Evolutionary conservation across 2,888 invertebrate genomes (phyloP).

Genomic region (Cylindroiulus punctatus): DNA sequence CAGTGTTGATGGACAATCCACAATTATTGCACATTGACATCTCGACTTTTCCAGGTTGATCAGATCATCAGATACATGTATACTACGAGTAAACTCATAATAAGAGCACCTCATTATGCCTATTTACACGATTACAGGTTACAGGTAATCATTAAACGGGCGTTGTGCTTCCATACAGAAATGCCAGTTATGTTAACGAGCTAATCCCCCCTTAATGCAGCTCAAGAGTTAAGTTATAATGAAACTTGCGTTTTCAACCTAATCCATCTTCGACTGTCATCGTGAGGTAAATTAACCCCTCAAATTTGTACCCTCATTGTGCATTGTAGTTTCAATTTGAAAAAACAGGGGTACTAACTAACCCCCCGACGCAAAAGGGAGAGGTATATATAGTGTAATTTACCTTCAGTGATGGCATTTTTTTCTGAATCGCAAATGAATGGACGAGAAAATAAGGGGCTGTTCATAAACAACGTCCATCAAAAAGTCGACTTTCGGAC

Average conservation of each 20-base stretch:
- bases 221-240: not conserved
- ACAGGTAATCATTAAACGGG: not conserved
- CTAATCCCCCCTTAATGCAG: not conserved
- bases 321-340: not conserved
- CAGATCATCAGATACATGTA: not conserved
- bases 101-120: not conserved
- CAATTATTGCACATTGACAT: too few species aligned
- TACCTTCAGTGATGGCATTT: not conserved
- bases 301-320: not conserved
- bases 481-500: too few species aligned
- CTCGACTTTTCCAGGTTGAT: too few species aligned
- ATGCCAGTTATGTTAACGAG: conserved; percentile 1
- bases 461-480: too few species aligned
- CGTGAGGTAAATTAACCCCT: conserved; percentile 37
- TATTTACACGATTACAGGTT: not conserved
- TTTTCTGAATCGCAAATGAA: too few species aligned
- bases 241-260: not conserved
- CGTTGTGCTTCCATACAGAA: not conserved
- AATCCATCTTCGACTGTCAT: conserved; percentile 26
- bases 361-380: not conserved
- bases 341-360: not conserved
- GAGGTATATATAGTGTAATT: not conserved
- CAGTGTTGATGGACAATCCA: too few species aligned
- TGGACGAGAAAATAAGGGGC: too few species aligned
- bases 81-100: not conserved